Evolutionary conservation across 2,797 vertebrate genomes (phyloP), one percentile per base, ranked within the genome.

Genomic region (Morus bassanus): DNA sequence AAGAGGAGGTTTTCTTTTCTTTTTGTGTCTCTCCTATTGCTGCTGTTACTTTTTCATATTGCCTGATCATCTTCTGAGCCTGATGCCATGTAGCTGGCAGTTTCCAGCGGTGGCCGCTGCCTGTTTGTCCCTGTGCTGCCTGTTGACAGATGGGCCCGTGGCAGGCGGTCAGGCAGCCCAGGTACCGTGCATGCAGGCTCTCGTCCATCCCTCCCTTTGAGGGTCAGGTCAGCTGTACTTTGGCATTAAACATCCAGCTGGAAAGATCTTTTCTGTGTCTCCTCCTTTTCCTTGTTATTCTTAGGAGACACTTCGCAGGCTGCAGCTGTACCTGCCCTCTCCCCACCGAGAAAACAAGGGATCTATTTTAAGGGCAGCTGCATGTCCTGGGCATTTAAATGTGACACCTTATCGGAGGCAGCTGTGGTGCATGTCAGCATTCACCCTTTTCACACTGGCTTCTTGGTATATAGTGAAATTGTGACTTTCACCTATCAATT

Each of bases 141-240:
- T 69, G 78, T 21, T 57, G 94, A 85, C 0, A 3, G 85, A 60
- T 10, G 33, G 61, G 18, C 27, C 0, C 0, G 61, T 61, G 91
- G 30, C 85, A 70, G 82, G 72, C 0, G 0, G 33, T 41, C 50
- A 14, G 54, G 67, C 48, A 43, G 65, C 33, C 51, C 37, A 1
- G 5, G 72, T 1, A 0, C 48, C 0, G 0, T 0, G 0, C 28
- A 3, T 2, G 3, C 13, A 4, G 31, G 12, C 43, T 54, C 21
- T 70, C 2, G 1, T n/a, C 15, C 22, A 25, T 69, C 74, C 31
- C 18, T 72, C 54, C 59, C 60, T 85, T 39, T 18, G 25, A 51
- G 51, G 35, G 31, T 33, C 41, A 0, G 10, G n/a, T 80, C 63
- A 88, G 70, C 63, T 76, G 22, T 79, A 30, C 43, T 91, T 67